These are phyloP conservation scores for Cheilosia vulpina DNA, from an alignment of 2,888 invertebrate species.

Conservation along the genomic window DNA sequence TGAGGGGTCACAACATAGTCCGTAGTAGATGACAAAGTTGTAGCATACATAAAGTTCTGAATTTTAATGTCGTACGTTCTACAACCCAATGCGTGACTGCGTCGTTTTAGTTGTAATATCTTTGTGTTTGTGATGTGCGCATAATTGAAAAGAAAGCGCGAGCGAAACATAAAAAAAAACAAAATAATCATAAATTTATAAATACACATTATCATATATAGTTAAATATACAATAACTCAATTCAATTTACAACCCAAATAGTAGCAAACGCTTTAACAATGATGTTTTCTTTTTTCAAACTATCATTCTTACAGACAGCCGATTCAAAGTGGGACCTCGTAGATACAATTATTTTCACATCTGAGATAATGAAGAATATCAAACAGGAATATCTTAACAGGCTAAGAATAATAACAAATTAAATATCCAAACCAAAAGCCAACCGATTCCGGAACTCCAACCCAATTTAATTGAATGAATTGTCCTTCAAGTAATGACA, in stretches of 20 bases:
- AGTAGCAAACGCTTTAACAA: background rate
- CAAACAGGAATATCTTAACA: slow-evolving; percentile 30
- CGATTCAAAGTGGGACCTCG: background rate
- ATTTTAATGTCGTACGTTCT: background rate
- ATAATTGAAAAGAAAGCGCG: too few species aligned
- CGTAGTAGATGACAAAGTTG: slow-evolving; percentile 35
- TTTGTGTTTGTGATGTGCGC: too few species aligned
- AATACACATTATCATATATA: too few species aligned
- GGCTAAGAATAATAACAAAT: slow-evolving; percentile 58
- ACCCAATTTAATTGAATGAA: slow-evolving; percentile 65
- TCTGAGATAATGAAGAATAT: slow-evolving; percentile 8
- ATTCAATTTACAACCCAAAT: background rate
- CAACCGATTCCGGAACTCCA: slow-evolving; percentile 40
- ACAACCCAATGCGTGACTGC: slow-evolving; percentile 18
- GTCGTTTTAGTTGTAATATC: too few species aligned
- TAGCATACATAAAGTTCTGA: slow-evolving; percentile 14
- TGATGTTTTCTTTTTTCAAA: background rate
- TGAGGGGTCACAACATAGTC: slow-evolving; percentile 26
- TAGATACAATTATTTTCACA: background rate
- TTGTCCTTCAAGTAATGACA: slow-evolving; percentile 67
- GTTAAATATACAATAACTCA: background rate
- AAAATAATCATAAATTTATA: too few species aligned
- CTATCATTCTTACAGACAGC: background rate
- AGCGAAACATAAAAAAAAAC: too few species aligned
- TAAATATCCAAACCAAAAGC: slow-evolving; percentile 53